Evolutionary conservation across 2,888 invertebrate genomes (phyloP).

Genomic region (Plutella xylostella): DNA sequence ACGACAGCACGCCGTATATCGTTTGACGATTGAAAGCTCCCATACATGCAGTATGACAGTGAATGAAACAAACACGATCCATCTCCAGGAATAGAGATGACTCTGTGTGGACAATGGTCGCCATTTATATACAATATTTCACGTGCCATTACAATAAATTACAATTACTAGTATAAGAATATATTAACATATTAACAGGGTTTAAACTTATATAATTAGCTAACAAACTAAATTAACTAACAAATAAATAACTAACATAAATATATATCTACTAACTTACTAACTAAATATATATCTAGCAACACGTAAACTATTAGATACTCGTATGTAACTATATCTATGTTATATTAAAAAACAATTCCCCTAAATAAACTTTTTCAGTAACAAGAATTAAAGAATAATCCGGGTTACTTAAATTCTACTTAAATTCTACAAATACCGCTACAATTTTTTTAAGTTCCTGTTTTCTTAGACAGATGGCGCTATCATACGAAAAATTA

Average conservation of each 20-base stretch:
- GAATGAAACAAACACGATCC: constrained; percentile 10
- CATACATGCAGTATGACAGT: not conserved
- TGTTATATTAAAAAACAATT: too few relatives aligned
- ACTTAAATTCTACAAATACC: too few relatives aligned
- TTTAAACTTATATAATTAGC: not conserved
- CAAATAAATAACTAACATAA: not conserved
- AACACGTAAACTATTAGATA: not conserved
- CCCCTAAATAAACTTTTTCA: not conserved
- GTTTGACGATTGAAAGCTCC: not conserved
- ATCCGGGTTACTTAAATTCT: not conserved
- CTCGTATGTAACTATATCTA: too few relatives aligned
- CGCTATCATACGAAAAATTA: too few relatives aligned
- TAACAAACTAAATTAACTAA: not conserved
- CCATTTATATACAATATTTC: not conserved
- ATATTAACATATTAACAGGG: not conserved
- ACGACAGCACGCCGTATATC: not conserved
- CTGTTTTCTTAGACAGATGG: too few relatives aligned
- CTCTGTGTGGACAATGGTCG: constrained; percentile 5
- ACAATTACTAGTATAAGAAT: not conserved
- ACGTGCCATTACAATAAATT: not conserved
- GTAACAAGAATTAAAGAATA: not conserved
- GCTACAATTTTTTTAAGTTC: too few relatives aligned
- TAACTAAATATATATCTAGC: not conserved
- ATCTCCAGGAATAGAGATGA: constrained; percentile 17
- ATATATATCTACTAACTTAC: not conserved